phyloP scores from a whole-genome alignment of 2,888 invertebrate species.

The Oscheius sp. region DNA sequence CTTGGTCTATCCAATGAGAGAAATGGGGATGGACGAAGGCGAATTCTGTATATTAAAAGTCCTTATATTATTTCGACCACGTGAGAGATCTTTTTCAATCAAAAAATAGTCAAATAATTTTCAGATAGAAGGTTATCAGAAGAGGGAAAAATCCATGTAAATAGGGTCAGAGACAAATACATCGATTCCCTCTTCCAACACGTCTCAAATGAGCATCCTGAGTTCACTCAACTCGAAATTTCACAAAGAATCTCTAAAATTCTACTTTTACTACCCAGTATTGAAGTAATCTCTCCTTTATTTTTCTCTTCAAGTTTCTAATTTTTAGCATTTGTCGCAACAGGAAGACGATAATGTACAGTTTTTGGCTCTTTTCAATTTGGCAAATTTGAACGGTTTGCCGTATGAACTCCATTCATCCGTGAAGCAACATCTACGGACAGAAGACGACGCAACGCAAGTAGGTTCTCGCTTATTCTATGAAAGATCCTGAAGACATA shows the following conservation, averaged over 20 bases:
- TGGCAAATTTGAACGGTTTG: constrained; percentile 59
- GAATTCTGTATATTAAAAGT: constrained; percentile 61
- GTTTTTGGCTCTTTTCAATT: constrained; percentile 60
- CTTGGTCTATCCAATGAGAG: constrained; percentile 59
- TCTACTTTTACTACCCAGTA: constrained; percentile 50
- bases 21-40: constrained; percentile 61
- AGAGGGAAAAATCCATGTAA: constrained; percentile 52
- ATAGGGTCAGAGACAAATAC: constrained; percentile 52
- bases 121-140: constrained; percentile 54
- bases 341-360: constrained; percentile 64
- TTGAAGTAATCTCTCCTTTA: constrained; percentile 43
- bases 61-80: constrained; percentile 55
- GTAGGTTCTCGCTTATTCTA: constrained; percentile 15
- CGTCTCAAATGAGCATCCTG: constrained; percentile 51
- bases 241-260: constrained; percentile 54
- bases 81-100: too few species aligned
- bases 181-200: constrained; percentile 60
- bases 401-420: constrained; percentile 61
- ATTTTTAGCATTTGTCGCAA: constrained; percentile 58
- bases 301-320: not conserved
- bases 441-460: constrained; percentile 46
- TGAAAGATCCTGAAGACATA: not conserved
- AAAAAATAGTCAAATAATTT: too few species aligned
- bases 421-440: constrained; percentile 46
- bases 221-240: constrained; percentile 44